phyloP scores from a whole-genome alignment of 2,113 vertebrate genomes.

The Turnix velox region DNA sequence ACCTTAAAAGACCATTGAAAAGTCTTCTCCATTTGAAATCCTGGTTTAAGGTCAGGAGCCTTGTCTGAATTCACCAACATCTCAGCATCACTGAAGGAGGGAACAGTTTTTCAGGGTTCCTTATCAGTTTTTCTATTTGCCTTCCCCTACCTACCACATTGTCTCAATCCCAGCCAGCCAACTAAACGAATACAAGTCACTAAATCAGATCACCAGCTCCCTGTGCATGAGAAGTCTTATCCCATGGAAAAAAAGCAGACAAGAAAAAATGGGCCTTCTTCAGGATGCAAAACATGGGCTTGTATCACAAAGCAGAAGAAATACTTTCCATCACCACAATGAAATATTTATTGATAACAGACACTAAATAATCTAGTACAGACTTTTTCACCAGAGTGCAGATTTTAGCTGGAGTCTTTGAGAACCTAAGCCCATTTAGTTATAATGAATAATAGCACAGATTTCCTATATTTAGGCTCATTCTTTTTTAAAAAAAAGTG shows the following conservation, averaged over 20 bases:
- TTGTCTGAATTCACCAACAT: background rate
- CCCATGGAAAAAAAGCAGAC: background rate
- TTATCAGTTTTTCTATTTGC: background rate
- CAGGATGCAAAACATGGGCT: slow-evolving; percentile 43
- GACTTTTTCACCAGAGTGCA: slow-evolving; percentile 29
- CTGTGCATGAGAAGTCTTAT: background rate
- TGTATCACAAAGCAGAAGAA: slow-evolving; percentile 85
- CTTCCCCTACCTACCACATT: background rate
- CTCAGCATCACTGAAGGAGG: background rate
- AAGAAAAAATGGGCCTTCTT: background rate
- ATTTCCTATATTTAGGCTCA: slow-evolving; percentile 77
- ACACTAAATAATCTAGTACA: slow-evolving; percentile 51
- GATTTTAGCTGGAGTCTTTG: slow-evolving; percentile 55
- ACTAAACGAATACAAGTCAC: background rate
- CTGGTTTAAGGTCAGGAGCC: background rate
- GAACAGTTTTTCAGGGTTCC: background rate
- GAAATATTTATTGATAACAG: slow-evolving; percentile 86
- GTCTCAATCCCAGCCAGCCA: background rate
- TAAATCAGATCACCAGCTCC: background rate
- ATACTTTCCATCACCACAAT: slow-evolving; percentile 83
- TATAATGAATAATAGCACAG: slow-evolving; percentile 55
- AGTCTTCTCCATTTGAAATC: background rate
- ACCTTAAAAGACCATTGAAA: background rate
- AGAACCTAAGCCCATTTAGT: slow-evolving; percentile 72
- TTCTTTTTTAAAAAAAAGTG: slow-evolving; percentile 61